Evolutionary conservation across 2,113 vertebrate genomes (phyloP).

Genomic region (Pao palembangensis): DNA sequence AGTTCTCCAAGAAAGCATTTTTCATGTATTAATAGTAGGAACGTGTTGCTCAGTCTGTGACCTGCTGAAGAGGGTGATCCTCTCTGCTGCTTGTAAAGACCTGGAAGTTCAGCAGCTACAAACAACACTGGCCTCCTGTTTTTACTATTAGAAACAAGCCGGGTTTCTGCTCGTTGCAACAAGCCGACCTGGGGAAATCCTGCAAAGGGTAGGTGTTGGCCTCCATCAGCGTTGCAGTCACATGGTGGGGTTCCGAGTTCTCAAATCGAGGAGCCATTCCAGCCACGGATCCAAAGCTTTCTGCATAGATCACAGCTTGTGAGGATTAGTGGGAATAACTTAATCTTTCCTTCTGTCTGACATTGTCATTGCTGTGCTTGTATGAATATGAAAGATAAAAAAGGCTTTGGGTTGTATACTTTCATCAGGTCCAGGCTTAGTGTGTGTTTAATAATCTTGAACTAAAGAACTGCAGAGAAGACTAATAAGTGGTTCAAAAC

Average conservation of each 20-base stretch:
- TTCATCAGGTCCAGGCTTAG: too few relatives aligned
- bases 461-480: too few relatives aligned
- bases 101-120: slow-evolving; percentile 25
- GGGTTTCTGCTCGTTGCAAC: slow-evolving; percentile 53
- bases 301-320: slow-evolving; percentile 65
- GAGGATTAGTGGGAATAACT: slow-evolving; percentile 70
- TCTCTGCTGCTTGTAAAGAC: slow-evolving; percentile 31
- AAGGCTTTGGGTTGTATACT: slow-evolving; percentile 9
- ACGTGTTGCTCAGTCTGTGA: slow-evolving; percentile 20
- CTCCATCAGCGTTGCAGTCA: slow-evolving; percentile 26
- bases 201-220: slow-evolving; percentile 39
- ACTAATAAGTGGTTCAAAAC: too few relatives aligned
- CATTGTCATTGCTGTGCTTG: slow-evolving; percentile 48
- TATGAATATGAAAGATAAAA: slow-evolving; percentile 38
- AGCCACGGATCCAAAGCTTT: slow-evolving; percentile 37
- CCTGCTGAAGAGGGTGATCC: slow-evolving; percentile 28
- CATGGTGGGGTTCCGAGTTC: slow-evolving; percentile 22
- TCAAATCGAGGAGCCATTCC: slow-evolving; percentile 31
- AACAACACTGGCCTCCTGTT: slow-evolving; percentile 57
- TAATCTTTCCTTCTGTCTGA: slow-evolving; percentile 67
- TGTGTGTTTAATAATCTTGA: too few relatives aligned
- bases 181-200: slow-evolving; percentile 33
- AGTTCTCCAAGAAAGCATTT: slow-evolving; percentile 9
- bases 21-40: slow-evolving; percentile 15
- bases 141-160: slow-evolving; percentile 59